These are phyloP conservation scores for Oeneis ivallda DNA, from an alignment of 2,888 invertebrate genomes.

Conservation along the genomic window DNA sequence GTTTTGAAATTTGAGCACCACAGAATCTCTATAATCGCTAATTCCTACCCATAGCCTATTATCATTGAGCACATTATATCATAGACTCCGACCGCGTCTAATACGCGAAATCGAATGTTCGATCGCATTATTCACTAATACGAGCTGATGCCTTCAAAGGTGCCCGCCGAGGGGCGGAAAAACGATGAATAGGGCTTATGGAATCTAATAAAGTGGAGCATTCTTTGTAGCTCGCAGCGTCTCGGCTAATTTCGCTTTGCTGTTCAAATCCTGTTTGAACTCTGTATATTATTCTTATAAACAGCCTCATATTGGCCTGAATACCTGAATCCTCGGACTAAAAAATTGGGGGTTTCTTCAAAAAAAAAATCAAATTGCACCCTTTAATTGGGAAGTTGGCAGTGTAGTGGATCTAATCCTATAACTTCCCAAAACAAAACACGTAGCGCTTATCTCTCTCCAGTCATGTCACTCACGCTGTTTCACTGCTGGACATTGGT, in stretches of 20 bases:
- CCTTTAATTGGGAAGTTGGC: too few species aligned
- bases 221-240: slow-evolving; percentile 60
- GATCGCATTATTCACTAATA: slow-evolving; percentile 77
- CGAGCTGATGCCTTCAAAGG: slow-evolving; percentile 68
- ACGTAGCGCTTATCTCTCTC: too few species aligned
- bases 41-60: slow-evolving; percentile 60
- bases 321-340: not conserved
- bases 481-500: too few species aligned
- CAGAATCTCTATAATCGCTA: slow-evolving; percentile 60
- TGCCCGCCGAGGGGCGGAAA: slow-evolving; percentile 67
- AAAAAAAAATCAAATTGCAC: too few species aligned
- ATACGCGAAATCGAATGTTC: slow-evolving; percentile 72
- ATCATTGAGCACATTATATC: slow-evolving; percentile 68
- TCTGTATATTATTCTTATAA: not conserved
- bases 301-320: too few species aligned
- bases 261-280: slow-evolving; percentile 30
- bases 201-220: slow-evolving; percentile 79
- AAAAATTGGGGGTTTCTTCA: not conserved
- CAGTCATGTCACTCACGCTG: too few species aligned
- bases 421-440: too few species aligned
- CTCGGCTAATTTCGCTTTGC: slow-evolving; percentile 62
- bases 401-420: too few species aligned
- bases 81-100: slow-evolving; percentile 56
- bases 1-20: slow-evolving; percentile 52
- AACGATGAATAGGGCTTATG: slow-evolving; percentile 76